Conservation (phyloP, 2,113 vertebrate genomes). For the Oreotrochilus melanogaster region DNA sequence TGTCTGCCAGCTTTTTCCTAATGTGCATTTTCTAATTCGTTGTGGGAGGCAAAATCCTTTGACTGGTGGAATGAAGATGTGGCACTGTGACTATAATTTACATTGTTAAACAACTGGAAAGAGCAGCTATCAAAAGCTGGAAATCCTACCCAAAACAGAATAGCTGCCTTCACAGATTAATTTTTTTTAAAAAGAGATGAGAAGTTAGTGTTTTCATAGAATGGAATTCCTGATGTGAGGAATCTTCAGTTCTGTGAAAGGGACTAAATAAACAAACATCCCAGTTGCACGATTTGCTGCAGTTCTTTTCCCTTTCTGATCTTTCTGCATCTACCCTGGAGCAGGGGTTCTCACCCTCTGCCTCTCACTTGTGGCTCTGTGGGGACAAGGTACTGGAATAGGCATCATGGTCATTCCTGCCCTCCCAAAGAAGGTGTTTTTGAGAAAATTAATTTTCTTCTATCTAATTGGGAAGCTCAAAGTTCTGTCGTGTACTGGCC, state of each 20-base stretch:
- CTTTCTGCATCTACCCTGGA: not conserved
- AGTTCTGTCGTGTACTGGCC: not conserved
- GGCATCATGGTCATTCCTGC: not conserved
- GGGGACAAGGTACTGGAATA: not conserved
- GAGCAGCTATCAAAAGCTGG: conserved; percentile 25
- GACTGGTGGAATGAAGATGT: conserved; percentile 58
- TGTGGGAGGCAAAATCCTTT: conserved; percentile 65
- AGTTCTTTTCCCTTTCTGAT: not conserved
- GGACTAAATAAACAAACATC: not conserved
- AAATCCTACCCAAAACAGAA: conserved; percentile 15
- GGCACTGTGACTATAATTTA: conserved; percentile 54
- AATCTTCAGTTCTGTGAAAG: not conserved
- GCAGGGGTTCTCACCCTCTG: not conserved
- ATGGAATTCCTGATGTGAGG: not conserved
- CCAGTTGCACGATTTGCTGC: not conserved
- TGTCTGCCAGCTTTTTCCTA: conserved; percentile 67
- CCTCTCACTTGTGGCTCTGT: not conserved
- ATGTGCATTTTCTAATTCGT: conserved; percentile 61
- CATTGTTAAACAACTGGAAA: conserved; percentile 53
- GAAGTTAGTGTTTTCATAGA: conserved; percentile 30
- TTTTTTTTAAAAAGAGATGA: not conserved
- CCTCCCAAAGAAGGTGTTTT: not conserved
- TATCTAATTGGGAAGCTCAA: not conserved
- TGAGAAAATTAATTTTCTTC: not conserved
- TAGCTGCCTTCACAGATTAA: not conserved